Conservation (phyloP, 1,140 invertebrate species). For the Drosophila lowei region DNA sequence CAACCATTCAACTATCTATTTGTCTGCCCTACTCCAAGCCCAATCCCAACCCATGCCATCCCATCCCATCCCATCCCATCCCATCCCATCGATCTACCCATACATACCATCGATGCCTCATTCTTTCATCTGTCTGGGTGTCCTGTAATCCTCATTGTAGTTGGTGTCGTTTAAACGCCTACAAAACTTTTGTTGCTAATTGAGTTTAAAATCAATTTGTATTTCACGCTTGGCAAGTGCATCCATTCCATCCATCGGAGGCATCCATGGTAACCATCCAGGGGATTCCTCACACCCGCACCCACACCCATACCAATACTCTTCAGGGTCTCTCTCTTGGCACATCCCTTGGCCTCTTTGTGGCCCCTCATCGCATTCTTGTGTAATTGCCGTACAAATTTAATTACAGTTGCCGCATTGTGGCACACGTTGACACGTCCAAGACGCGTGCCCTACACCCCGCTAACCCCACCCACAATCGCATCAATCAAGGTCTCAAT, state of each 20-base stretch:
- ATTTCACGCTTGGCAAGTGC: conserved; percentile 53
- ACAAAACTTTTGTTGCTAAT: conserved; percentile 72
- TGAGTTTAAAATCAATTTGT: conserved; percentile 83
- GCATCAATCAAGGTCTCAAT: conserved; percentile 69
- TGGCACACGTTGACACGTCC: conserved; percentile 21
- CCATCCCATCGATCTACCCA: conserved; percentile 15
- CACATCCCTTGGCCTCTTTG: too few relatives aligned
- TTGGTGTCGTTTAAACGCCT: conserved; percentile 47
- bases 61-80: neutral
- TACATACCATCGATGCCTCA: neutral
- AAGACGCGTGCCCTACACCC: conserved; percentile 41
- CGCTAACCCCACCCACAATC: neutral
- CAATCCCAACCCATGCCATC: neutral
- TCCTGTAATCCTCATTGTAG: conserved; percentile 31
- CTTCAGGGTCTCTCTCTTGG: neutral
- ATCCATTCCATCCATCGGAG: too few relatives aligned
- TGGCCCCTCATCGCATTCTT: conserved; percentile 23
- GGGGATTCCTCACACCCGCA: conserved; percentile 23
- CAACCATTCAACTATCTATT: conserved; percentile 10
- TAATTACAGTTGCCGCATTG: conserved; percentile 67
- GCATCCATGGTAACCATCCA: conserved; percentile 6
- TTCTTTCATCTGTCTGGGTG: conserved; percentile 27
- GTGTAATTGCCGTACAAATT: conserved; percentile 83
- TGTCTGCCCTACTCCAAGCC: neutral
- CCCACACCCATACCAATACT: conserved; percentile 16